Evolutionary conservation across 2,888 invertebrate species (phyloP).

Genomic region (Rutpela maculata): DNA sequence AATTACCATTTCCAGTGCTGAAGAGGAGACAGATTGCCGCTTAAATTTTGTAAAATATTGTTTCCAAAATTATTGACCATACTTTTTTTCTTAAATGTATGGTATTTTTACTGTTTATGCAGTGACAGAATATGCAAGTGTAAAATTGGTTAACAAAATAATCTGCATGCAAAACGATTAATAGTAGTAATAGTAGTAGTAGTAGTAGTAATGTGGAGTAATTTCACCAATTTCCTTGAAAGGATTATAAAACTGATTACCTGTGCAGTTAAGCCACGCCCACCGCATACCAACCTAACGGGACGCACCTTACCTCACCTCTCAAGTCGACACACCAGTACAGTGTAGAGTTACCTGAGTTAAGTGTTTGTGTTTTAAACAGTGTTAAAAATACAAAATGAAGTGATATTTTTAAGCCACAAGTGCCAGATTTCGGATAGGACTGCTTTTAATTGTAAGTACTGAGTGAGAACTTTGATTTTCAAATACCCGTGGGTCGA

Average conservation of each 20-base stretch:
- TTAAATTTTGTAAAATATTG: no score
- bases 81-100: no score
- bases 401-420: conserved; percentile 52
- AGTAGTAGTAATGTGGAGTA: background rate
- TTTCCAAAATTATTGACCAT: no score
- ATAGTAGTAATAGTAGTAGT: no score
- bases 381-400: conserved; percentile 53
- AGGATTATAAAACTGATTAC: background rate
- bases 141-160: no score
- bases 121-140: no score
- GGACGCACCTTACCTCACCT: conserved; percentile 71
- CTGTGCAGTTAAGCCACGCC: conserved; percentile 42
- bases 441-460: conserved; percentile 28
- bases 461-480: background rate
- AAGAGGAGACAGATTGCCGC: no score
- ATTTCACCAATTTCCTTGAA: background rate
- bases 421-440: conserved; percentile 47
- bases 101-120: no score
- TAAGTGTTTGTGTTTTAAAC: conserved; percentile 53
- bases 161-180: no score
- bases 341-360: conserved; percentile 54
- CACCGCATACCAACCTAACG: conserved; percentile 70
- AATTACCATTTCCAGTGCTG: no score
- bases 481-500: conserved; percentile 9
- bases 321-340: conserved; percentile 62